phyloP scores from a whole-genome alignment of 92 coral and sea anemone species.

The Palythoa grandis region DNA sequence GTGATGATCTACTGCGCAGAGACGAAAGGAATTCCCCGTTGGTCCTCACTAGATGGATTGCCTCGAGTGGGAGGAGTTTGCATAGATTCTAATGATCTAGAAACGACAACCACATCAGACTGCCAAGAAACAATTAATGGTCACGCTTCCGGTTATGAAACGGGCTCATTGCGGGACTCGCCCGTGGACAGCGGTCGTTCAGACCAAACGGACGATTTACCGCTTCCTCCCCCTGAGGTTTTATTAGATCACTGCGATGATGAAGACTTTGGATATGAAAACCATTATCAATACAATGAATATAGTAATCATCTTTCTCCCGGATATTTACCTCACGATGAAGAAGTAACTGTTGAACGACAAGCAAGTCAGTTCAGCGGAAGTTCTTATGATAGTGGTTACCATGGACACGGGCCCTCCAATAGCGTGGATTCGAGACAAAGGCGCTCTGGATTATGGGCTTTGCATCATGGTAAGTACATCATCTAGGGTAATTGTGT shows the following conservation, averaged over 20 bases:
- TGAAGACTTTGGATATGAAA: constrained; percentile 79
- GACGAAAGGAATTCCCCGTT: constrained; percentile 72
- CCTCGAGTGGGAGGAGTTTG: constrained; percentile 92
- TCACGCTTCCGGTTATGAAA: constrained; percentile 54
- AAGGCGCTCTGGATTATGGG: constrained; percentile 85
- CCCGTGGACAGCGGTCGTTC: constrained; percentile 65
- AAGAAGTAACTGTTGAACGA: constrained; percentile 63
- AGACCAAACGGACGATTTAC: constrained; percentile 47
- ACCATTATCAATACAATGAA: constrained; percentile 61
- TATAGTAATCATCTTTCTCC: constrained; percentile 54
- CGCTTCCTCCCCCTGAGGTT: constrained; percentile 37
- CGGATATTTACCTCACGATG: constrained; percentile 44
- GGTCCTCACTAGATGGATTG: constrained; percentile 95
- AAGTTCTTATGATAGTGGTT: constrained; percentile 90
- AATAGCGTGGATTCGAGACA: constrained; percentile 60
- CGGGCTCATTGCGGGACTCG: constrained; percentile 63
- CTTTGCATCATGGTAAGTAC: constrained; percentile 77
- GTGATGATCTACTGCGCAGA: constrained; percentile 28
- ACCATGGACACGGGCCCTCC: constrained; percentile 71
- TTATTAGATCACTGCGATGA: constrained; percentile 51
- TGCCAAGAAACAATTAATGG: constrained; percentile 54
- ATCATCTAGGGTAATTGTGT: not conserved
- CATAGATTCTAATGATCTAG: constrained; percentile 59
- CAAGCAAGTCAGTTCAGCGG: constrained; percentile 94
- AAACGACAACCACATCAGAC: constrained; percentile 59